Base-by-base conservation (phyloP, 2,797 vertebrate species). In the Bovichtus variegatus region DNA sequence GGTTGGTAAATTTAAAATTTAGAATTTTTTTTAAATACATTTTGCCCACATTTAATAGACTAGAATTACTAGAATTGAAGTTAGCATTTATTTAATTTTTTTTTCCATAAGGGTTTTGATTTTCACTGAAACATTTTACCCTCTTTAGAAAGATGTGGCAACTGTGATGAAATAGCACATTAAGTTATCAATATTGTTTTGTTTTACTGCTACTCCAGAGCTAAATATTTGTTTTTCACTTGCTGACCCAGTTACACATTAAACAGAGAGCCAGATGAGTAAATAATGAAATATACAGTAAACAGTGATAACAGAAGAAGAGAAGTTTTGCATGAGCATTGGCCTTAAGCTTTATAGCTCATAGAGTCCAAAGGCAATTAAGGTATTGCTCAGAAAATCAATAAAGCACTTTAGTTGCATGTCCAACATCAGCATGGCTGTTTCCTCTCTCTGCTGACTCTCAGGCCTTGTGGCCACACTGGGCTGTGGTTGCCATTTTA, bases 381-480 rank as follows among this genome's bases (percentile, higher is more conserved):
- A 89, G 68, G 60, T 76, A 82, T 31, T 64, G 76, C 59, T 80
- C 54, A 29, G 61, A 27, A 84, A 85, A 90, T 92, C 89, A 47
- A 91, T 89, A 34, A 9, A 83, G 85, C 65, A 57, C 79, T 87
- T 86, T 23, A 41, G 80, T 3, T 38, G 62, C 21, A 51, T 67
- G 80, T 65, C 43, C 74, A 13, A 69, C 69, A 77, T 78, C 79
- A 76, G 79, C 83, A 70, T 0, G 31, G 71, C 57, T 65, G 62
- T 25, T 71, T 80, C 71, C 54, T 67, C 80, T 51, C 59, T 82
- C 67, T 84, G 75, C 84, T 76, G 79, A 83, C 59, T 74, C 59
- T 59, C 19, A 3, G 31, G 36, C 46, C 58, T 66, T 29, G 4
- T 12, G 23, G 25, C 53, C 40, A 44, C 69, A 25, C 59, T 1